phyloP scores from a whole-genome alignment of 2,113 vertebrate genomes.

The Pandion haliaetus region DNA sequence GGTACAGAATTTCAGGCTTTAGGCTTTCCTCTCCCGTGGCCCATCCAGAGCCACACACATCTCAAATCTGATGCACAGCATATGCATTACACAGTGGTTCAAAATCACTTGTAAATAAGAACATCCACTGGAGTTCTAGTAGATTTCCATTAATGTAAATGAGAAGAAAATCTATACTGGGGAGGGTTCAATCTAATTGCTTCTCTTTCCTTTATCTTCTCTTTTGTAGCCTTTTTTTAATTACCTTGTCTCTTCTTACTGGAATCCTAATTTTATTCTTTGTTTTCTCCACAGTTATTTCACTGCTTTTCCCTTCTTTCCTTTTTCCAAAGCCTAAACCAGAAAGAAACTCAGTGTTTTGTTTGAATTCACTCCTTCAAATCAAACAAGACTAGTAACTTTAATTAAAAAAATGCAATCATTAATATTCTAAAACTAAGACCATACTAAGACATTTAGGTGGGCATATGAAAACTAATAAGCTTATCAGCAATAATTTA shows the following conservation, averaged over 20 bases:
- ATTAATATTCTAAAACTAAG: not conserved
- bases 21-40: not conserved
- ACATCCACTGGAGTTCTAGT: not conserved
- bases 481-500: not conserved
- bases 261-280: not conserved
- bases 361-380: not conserved
- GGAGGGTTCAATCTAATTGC: not conserved
- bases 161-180: not conserved
- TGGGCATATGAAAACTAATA: not conserved
- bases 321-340: not conserved
- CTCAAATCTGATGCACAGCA: not conserved
- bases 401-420: not conserved
- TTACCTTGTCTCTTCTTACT: not conserved
- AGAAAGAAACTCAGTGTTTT: not conserved
- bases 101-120: not conserved
- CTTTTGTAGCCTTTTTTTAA: not conserved
- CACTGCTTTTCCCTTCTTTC: not conserved
- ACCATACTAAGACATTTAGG: not conserved
- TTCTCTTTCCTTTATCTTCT: not conserved
- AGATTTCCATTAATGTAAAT: not conserved
- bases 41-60: not conserved
- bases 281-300: not conserved
- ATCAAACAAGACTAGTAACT: not conserved
- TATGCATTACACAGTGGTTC: not conserved
- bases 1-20: not conserved